Conservation (phyloP, 2,888 invertebrate genomes). For the Doris montereyensis region DNA sequence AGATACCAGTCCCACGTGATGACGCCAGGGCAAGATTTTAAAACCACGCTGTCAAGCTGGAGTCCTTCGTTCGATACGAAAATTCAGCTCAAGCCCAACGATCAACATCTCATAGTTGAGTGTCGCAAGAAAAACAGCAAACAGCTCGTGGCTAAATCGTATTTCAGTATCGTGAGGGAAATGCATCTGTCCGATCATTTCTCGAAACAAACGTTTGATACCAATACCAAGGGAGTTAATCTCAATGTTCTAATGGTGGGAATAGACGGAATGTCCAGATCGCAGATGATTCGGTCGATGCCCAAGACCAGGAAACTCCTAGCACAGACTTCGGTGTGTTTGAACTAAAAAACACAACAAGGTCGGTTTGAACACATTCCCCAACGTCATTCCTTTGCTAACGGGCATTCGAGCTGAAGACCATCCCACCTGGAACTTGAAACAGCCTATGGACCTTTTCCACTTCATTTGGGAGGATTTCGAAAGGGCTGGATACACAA, state of each 20-base stretch:
- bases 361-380: background rate
- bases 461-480: constrained; percentile 32
- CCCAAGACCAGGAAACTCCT: constrained; percentile 25
- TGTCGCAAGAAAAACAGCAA: constrained; percentile 2
- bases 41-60: background rate
- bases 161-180: constrained; percentile 7
- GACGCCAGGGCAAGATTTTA: background rate
- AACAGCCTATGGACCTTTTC: background rate
- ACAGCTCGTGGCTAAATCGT: constrained; percentile 1
- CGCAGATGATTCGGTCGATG: constrained; percentile 12
- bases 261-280: constrained; percentile 32
- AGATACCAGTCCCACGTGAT: background rate
- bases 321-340: background rate
- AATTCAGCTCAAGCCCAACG: background rate
- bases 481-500: constrained; percentile 11
- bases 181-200: background rate
- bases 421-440: background rate
- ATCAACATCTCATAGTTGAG: constrained; percentile 23
- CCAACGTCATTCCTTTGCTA: background rate
- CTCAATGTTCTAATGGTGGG: constrained; percentile 25
- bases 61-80: constrained; percentile 8
- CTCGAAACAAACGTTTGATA: constrained; percentile 20
- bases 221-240: too few species aligned
- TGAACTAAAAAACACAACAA: constrained; percentile 25
- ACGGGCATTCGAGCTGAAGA: background rate